These are phyloP conservation scores for Molothrus aeneus DNA, from an alignment of 2,797 vertebrate species.

Conservation along the genomic window DNA sequence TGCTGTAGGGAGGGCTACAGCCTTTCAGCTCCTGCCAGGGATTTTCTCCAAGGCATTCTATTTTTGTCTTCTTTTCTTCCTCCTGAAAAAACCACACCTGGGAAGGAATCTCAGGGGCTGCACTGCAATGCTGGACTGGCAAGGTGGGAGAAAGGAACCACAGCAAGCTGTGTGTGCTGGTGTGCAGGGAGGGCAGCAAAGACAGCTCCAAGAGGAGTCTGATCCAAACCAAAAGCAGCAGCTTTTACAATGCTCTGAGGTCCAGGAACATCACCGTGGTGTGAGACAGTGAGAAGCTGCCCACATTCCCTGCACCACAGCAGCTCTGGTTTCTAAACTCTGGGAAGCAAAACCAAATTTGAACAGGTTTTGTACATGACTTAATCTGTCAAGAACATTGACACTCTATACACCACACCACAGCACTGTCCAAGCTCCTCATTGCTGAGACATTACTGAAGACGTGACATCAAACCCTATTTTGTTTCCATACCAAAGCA, in stretches of 20 bases:
- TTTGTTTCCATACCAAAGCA: background rate
- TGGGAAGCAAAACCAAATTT: background rate
- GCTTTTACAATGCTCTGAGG: background rate
- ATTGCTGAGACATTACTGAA: background rate
- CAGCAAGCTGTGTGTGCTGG: background rate
- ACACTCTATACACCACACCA: background rate
- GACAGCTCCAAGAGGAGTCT: rapidly evolving
- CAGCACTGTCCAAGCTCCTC: background rate
- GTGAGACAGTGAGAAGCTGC: rapidly evolving
- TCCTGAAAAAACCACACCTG: background rate
- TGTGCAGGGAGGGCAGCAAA: background rate
- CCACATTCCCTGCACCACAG: background rate
- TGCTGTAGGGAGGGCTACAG: background rate
- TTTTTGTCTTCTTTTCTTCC: background rate
- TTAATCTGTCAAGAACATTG: background rate
- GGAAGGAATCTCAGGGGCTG: background rate
- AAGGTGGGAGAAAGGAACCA: background rate
- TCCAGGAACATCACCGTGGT: background rate
- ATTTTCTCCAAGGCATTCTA: background rate
- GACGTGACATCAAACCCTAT: background rate
- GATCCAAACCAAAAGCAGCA: background rate
- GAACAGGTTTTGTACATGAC: background rate
- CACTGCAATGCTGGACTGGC: rapidly evolving
- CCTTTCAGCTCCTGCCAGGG: background rate
- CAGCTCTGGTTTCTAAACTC: background rate